Base-by-base conservation (phyloP, 2,888 invertebrate species). In the Callyntrura guangdongensis region DNA sequence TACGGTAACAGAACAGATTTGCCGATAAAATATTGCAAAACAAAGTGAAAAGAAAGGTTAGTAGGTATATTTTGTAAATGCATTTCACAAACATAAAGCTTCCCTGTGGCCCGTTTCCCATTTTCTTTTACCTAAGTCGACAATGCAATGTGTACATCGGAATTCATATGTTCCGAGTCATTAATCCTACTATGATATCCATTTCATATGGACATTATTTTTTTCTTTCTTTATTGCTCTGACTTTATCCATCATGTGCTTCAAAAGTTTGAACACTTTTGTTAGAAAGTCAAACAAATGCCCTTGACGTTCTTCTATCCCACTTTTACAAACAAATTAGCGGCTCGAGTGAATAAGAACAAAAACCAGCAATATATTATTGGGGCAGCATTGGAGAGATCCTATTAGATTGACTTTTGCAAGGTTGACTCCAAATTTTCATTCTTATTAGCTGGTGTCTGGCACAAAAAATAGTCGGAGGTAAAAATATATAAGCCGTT, bases 151-250 rank as follows among this genome's bases (percentile, higher is more conserved):
- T 11, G 22, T 20, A 61, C 45, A 64, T 64, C 47, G 61, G 20
- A 45, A 36, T 74, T 45, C 72, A 59, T 74, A 74, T 85, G 85
- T 85, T 85, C 72, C 85, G 85, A 85, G 45, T 85, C 85, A 85
- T 85, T 85, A 85, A 85, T 56, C 74, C 74, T 59, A 8, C 59
- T 74, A 74, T 22, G 59, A 72, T 61, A 20, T 61, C 11, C 61
- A 61, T 61, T 61, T 20, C 61, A 17, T 20, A 20, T 61, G 17
- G 2, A 11, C 20, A 2, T 4, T 22, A 61, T 4, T 3, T 2
- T 61, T 20, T 61, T 22, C 17, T 61, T 5, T 61, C 20, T 20
- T 4, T 6, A 20, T 22, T 12, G 22, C 17, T 61, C 61, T 56
- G 20, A 61, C 4, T 61, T 61, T 11, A n/a, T 56, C 4, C 8